A percentile compares a stretch with the other conserved stretches of the same genome.
These are phyloP conservation scores for Diaperis boleti DNA, from an alignment of 2,888 invertebrate genomes.

Conservation along the genomic window DNA sequence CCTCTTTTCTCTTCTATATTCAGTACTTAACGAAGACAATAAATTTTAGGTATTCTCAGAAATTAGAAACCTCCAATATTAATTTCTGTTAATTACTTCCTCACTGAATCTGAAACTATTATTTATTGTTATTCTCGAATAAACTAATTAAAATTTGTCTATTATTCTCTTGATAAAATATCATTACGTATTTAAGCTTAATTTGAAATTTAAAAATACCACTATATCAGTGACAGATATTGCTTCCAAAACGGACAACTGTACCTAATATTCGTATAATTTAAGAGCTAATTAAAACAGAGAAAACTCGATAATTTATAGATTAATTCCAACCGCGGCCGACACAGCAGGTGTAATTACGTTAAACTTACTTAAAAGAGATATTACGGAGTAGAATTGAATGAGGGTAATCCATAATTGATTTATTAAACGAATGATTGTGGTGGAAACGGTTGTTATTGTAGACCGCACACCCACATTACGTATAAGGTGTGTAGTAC, in stretches of 20 bases:
- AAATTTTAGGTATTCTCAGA: conserved; percentile 2
- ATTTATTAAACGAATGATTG: conserved; percentile 14
- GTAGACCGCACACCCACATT: conserved; percentile 20
- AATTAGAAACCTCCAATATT: conserved; percentile 4
- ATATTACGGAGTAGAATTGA: conserved; percentile 3
- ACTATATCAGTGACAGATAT: neutral
- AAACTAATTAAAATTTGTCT: neutral
- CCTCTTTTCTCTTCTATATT: too few relatives aligned
- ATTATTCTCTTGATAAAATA: neutral
- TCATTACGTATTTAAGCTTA: neutral
- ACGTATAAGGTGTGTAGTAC: conserved; percentile 3
- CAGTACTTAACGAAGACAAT: neutral
- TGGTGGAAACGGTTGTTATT: conserved; percentile 6
- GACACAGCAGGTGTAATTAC: conserved; percentile 21
- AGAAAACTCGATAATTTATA: conserved; percentile 12
- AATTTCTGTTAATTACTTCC: conserved; percentile 11
- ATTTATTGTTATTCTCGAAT: neutral
- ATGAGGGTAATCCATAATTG: conserved; percentile 25
- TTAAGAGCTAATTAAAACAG: conserved; percentile 7
- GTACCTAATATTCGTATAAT: neutral
- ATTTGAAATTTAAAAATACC: neutral
- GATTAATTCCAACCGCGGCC: conserved; percentile 5
- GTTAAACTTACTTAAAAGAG: conserved; percentile 11
- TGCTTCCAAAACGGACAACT: conserved; percentile 3
- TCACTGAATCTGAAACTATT: neutral